Base-by-base conservation (phyloP, 64 coral and sea anemone genomes). In the Pocillopora verrucosa region DNA sequence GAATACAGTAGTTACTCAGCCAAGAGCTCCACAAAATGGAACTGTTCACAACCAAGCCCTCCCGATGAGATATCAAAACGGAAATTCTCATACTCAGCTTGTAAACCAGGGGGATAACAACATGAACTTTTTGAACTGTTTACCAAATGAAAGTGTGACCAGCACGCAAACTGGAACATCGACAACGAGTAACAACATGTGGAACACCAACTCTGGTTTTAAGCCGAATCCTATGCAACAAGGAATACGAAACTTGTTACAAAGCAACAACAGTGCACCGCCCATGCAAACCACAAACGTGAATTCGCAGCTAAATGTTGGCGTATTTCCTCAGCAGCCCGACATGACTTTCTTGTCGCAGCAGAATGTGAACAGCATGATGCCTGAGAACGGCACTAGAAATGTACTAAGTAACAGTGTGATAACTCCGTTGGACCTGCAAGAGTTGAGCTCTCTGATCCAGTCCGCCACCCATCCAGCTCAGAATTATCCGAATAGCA, bases 51-150 rank as follows among this genome's bases (percentile, higher is more conserved):
- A 72, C 24, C 82, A 85, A 22, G 17, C 11, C 37, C 38, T 65
- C 4, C 16, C 65, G 51, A 9, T 56, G 61, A 57, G 38, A 9
- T 85, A 26, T 22, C 82, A 85, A 45, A 85, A 58, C 13, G 65
- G 82, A 1, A 85, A 85, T 72, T 37, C 65, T 24, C 41, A 51
- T 51, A 51, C 41, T 51, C 82, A 72, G 82, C 70, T 85, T 24
- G 20, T 41, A 12, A 85, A 38, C 72, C 82, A 85, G 70, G 82
- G 51, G n/a, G 82, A 85, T 63, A 72, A 2, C 14, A 85, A 85
- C 65, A 85, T 85, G 82, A 85, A 85, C 82, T 85, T 85, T 72
- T 67, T 85, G 65, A 70, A 85, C 65, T 85, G 38, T 70, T 26
- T 72, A 20, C 72, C 82, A 72, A 85, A n/a, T 77, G 41, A 17